These are phyloP conservation scores for Cheilosia soror DNA, from an alignment of 2,888 invertebrate species.

Conservation along the genomic window DNA sequence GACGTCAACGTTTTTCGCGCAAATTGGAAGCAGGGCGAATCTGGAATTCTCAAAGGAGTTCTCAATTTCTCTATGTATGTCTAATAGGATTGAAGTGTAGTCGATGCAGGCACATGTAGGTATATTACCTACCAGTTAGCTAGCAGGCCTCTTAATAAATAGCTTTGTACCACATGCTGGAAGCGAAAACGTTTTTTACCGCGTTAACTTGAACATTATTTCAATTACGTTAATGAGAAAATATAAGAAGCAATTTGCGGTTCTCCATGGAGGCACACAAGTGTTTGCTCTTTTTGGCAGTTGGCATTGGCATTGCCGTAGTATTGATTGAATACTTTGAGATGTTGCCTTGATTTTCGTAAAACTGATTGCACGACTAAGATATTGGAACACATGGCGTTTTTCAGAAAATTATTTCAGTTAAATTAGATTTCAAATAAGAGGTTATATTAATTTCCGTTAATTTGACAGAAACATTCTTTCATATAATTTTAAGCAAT, in stretches of 20 bases:
- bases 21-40: not conserved
- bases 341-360: not conserved
- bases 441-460: no score
- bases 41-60: conserved; percentile 15
- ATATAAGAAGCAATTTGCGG: conserved; percentile 36
- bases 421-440: no score
- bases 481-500: no score
- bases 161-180: conserved; percentile 5
- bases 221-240: conserved; percentile 50
- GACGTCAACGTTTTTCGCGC: not conserved
- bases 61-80: not conserved
- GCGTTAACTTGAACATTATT: conserved; percentile 15
- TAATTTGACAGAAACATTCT: no score
- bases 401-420: no score
- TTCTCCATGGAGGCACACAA: conserved; percentile 2
- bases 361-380: no score
- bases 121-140: not conserved
- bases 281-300: conserved; percentile 14
- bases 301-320: not conserved
- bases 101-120: not conserved
- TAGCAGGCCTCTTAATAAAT: conserved; percentile 2
- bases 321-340: not conserved
- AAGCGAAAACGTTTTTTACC: conserved; percentile 15
- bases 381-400: no score
- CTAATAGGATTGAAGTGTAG: not conserved